Percentiles rank a stretch among this genome's conserved stretches.
These are phyloP conservation scores for Bettongia penicillata DNA, from an alignment of 2,113 vertebrate genomes.

Conservation along the genomic window DNA sequence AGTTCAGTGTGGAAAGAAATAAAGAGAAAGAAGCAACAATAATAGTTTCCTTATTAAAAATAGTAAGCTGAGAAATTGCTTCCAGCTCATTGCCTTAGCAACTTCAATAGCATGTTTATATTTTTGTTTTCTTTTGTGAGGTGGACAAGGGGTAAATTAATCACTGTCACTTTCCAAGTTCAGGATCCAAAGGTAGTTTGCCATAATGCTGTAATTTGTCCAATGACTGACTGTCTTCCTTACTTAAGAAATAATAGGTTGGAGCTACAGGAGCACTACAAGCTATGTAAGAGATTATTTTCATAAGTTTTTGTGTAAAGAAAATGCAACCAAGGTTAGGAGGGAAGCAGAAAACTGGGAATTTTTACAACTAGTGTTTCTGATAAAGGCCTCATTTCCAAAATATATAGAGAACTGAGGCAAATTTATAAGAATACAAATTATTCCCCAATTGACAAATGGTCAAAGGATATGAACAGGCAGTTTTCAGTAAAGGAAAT, in stretches of 20 bases:
- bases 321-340: no score
- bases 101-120: background rate
- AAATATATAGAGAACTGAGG: no score
- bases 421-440: no score
- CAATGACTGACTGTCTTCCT: accelerated
- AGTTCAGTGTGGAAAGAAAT: background rate
- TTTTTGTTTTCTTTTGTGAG: background rate
- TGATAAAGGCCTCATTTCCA: no score
- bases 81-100: background rate
- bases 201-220: background rate
- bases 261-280: background rate
- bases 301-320: background rate
- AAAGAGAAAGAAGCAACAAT: background rate
- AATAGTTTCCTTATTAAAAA: background rate
- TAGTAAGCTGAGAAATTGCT: background rate
- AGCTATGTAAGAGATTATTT: background rate
- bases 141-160: background rate
- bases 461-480: no score
- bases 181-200: background rate
- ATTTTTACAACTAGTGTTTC: no score
- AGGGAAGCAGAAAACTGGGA: no score
- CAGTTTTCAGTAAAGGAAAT: no score
- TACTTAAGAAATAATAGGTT: background rate
- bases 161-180: background rate
- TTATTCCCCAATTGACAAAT: no score